Conservation (phyloP, 2,797 vertebrate genomes). For the Mycteria americana region DNA sequence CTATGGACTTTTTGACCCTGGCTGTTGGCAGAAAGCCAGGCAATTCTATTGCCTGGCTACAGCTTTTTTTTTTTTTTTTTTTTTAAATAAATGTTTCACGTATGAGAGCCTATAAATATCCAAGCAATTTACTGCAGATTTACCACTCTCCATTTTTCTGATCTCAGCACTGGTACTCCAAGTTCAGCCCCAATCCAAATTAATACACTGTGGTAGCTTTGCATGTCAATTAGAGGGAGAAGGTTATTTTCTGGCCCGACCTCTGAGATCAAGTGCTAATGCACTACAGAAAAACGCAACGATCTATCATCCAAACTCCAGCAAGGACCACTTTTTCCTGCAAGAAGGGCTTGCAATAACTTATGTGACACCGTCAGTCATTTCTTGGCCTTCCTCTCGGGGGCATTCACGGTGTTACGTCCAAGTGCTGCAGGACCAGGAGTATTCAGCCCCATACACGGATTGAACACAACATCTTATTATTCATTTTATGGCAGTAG, state of each 20-base stretch:
- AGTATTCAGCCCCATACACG: not conserved
- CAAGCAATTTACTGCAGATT: not conserved
- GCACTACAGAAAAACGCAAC: not conserved
- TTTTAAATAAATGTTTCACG: not conserved
- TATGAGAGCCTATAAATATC: not conserved
- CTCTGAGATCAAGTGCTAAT: slow-evolving; percentile 49
- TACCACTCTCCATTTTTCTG: not conserved
- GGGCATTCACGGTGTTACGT: rapidly evolving
- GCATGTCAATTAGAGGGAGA: slow-evolving; percentile 27
- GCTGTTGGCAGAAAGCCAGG: not conserved
- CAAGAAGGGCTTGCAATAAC: not conserved
- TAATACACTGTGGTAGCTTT: not conserved
- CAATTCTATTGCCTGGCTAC: not conserved
- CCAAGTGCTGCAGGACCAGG: not conserved
- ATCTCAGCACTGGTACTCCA: not conserved
- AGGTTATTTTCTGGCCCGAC: slow-evolving; percentile 12
- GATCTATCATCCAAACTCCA: slow-evolving; percentile 18
- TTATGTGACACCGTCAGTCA: not conserved
- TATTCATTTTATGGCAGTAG: not conserved
- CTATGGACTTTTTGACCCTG: not conserved
- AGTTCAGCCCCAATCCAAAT: slow-evolving; percentile 23
- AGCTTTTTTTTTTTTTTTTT: not conserved
- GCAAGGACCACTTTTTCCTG: not conserved
- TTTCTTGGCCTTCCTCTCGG: not conserved
- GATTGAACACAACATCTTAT: not conserved